These are phyloP conservation scores for Drosophila leonis DNA, from an alignment of 2,888 invertebrate genomes.

Conservation along the genomic window DNA sequence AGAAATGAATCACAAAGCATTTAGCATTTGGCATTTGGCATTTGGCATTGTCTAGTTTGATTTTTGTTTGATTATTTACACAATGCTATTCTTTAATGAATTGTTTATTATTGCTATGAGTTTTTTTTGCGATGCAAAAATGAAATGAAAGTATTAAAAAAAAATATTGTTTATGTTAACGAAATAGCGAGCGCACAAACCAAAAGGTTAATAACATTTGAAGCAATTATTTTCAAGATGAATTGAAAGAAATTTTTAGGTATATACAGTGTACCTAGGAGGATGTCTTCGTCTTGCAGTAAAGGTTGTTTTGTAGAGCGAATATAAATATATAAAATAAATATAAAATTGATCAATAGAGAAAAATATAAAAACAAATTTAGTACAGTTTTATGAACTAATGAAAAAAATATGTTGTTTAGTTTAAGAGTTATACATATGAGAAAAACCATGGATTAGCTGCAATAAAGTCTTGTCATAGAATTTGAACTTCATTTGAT, in stretches of 20 bases:
- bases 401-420: no score
- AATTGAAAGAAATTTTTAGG: not conserved
- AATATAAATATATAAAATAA: not conserved
- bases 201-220: slow-evolving; percentile 17
- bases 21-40: slow-evolving; percentile 13
- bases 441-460: no score
- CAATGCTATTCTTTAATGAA: slow-evolving; percentile 51
- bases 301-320: not conserved
- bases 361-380: no score
- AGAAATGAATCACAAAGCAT: slow-evolving; percentile 47
- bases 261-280: not conserved
- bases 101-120: slow-evolving; percentile 70
- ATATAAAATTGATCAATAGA: no score
- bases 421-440: no score
- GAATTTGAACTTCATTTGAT: no score
- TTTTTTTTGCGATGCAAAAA: slow-evolving; percentile 40
- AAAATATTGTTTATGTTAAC: slow-evolving; percentile 33
- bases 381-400: no score
- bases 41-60: slow-evolving; percentile 29
- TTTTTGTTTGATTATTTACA: slow-evolving; percentile 67
- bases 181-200: slow-evolving; percentile 17
- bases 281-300: not conserved
- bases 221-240: not conserved
- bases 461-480: no score
- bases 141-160: slow-evolving; percentile 63